These are phyloP conservation scores for Quadroppia sp. DNA, from an alignment of 2,888 invertebrate genomes.

Conservation along the genomic window DNA sequence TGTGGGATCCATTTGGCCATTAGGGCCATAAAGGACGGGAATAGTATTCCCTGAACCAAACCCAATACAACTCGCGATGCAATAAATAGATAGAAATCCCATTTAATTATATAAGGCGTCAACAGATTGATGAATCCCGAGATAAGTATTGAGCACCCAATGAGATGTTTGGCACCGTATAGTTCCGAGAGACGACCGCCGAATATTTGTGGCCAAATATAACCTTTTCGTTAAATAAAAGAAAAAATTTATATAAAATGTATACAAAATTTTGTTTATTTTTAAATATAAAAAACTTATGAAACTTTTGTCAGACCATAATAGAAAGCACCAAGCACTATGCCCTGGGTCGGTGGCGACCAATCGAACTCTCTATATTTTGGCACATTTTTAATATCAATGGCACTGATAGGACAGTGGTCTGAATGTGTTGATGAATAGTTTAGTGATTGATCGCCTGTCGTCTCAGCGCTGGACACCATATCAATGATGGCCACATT, in stretches of 20 bases:
- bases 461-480: neutral
- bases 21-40: slow-evolving; percentile 67
- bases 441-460: neutral
- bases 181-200: slow-evolving; percentile 47
- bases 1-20: slow-evolving; percentile 81
- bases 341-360: slow-evolving; percentile 46
- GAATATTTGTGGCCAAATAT: slow-evolving; percentile 45
- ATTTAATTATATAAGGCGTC: slow-evolving; percentile 44
- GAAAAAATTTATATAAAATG: neutral
- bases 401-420: too few species aligned
- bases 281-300: neutral
- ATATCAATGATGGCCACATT: neutral
- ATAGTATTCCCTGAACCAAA: slow-evolving; percentile 36
- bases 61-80: slow-evolving; percentile 45
- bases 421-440: neutral
- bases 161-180: slow-evolving; percentile 45
- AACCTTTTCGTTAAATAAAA: slow-evolving; percentile 28
- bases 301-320: slow-evolving; percentile 40
- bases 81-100: slow-evolving; percentile 42
- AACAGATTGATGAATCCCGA: slow-evolving; percentile 45
- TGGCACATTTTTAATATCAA: too few species aligned
- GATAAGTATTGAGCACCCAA: slow-evolving; percentile 44
- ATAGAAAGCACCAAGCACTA: slow-evolving; percentile 46
- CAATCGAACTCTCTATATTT: slow-evolving; percentile 44
- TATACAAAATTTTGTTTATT: neutral